Conservation (phyloP, 64 coral and sea anemone species). For the Stichodactyla mertensii region DNA sequence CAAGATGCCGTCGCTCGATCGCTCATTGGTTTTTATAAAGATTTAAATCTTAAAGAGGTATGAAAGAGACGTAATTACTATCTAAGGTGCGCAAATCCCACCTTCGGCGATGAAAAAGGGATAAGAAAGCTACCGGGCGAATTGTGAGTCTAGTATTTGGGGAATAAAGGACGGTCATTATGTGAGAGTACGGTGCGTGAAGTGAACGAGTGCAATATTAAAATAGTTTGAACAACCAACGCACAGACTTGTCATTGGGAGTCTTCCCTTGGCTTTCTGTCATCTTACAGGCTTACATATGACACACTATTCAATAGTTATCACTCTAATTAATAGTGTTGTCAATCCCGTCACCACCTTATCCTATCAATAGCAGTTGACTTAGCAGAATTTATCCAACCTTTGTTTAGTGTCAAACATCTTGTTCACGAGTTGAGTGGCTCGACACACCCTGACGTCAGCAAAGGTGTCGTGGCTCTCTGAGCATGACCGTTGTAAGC, state of each 20-base stretch:
- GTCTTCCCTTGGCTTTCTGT: constrained; percentile 71
- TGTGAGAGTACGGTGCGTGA: neutral
- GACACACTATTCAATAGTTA: constrained; percentile 96
- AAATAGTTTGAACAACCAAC: constrained; percentile 44
- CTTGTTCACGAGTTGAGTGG: constrained; percentile 94
- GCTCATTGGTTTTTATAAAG: constrained; percentile 17
- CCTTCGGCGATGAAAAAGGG: constrained; percentile 12
- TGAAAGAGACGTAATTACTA: constrained; percentile 21
- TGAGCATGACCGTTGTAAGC: constrained; percentile 71
- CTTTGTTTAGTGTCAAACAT: constrained; percentile 99
- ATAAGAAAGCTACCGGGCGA: neutral
- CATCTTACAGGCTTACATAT: constrained; percentile 90
- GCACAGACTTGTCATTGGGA: constrained; percentile 60
- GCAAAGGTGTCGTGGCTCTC: constrained; percentile 59
- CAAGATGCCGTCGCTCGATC: constrained; percentile 4
- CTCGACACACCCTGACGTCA: constrained; percentile 82
- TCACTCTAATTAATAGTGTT: constrained; percentile 99
- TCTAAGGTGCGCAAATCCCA: constrained; percentile 11
- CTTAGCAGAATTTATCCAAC: constrained; percentile 78
- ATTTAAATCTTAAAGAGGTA: constrained; percentile 36
- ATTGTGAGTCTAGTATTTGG: neutral
- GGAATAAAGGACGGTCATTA: neutral
- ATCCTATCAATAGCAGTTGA: constrained; percentile 97
- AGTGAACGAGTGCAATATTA: neutral
- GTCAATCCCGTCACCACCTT: constrained; percentile 96